phyloP scores from a whole-genome alignment of 1,140 invertebrate species.

The Nebria ingens region DNA sequence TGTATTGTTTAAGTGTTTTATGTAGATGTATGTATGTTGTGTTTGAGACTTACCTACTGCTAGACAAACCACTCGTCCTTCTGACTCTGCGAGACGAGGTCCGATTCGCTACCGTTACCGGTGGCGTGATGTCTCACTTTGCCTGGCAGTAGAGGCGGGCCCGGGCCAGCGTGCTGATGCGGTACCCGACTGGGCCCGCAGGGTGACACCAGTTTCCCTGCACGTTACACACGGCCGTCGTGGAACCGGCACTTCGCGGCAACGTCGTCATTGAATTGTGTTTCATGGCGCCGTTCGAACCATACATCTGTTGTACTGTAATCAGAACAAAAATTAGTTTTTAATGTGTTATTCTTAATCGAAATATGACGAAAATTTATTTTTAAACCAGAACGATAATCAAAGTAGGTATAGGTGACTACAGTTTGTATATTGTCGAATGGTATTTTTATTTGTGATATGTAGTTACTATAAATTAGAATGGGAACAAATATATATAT shows the following conservation, averaged over 20 bases:
- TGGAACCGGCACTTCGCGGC: conserved; percentile 37
- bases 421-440: too few species aligned
- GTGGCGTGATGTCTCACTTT: conserved; percentile 44
- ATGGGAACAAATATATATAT: too few species aligned
- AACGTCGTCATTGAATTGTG: conserved; percentile 46
- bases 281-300: conserved; percentile 63
- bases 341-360: too few species aligned
- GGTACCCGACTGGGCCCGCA: conserved; percentile 75
- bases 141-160: conserved; percentile 62
- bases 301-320: conserved; percentile 71
- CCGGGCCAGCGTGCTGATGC: conserved; percentile 53
- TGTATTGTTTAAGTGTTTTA: too few species aligned
- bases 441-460: too few species aligned
- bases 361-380: too few species aligned
- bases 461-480: too few species aligned
- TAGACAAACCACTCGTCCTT: conserved; percentile 65
- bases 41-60: conserved; percentile 43
- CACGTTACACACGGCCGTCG: conserved; percentile 40
- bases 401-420: too few species aligned
- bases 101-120: conserved; percentile 26
- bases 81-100: conserved; percentile 28
- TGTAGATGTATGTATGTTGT: too few species aligned
- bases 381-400: too few species aligned
- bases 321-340: too few species aligned
- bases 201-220: conserved; percentile 90